phyloP scores from a whole-genome alignment of 1,140 invertebrate species.

The Drosophila ambigua region DNA sequence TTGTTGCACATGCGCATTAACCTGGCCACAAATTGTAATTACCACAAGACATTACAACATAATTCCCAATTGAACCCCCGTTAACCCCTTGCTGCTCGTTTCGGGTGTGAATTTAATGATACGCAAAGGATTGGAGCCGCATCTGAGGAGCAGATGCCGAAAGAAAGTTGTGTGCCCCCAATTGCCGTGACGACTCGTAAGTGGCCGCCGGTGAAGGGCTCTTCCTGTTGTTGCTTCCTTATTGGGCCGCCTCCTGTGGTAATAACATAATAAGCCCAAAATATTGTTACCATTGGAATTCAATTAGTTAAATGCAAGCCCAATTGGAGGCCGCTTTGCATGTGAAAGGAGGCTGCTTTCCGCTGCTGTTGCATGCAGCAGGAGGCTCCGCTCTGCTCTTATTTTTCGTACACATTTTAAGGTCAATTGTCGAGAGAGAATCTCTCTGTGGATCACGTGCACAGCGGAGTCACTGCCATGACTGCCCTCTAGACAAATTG shows the following conservation, averaged over 20 bases:
- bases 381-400: slow-evolving; percentile 19
- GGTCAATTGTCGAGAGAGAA: slow-evolving; percentile 62
- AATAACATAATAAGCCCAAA: slow-evolving; percentile 80
- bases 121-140: slow-evolving; percentile 5
- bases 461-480: slow-evolving; percentile 59
- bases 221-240: background rate
- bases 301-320: slow-evolving; percentile 66
- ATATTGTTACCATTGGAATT: slow-evolving; percentile 80
- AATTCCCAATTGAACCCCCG: slow-evolving; percentile 62
- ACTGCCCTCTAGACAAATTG: slow-evolving; percentile 71
- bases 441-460: slow-evolving; percentile 47
- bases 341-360: slow-evolving; percentile 42
- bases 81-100: slow-evolving; percentile 25
- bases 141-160: slow-evolving; percentile 29
- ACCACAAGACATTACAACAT: slow-evolving; percentile 82
- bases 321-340: slow-evolving; percentile 1
- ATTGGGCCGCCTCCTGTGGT: slow-evolving; percentile 13
- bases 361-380: background rate
- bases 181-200: slow-evolving; percentile 62
- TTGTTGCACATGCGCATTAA: slow-evolving; percentile 81
- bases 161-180: slow-evolving; percentile 65
- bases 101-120: slow-evolving; percentile 78
- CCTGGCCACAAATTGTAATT: slow-evolving; percentile 80
- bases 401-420: slow-evolving; percentile 51
- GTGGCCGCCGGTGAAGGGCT: slow-evolving; percentile 59